Evolutionary conservation across 2,113 vertebrate species (phyloP).

Genomic region (Aegithalos caudatus): DNA sequence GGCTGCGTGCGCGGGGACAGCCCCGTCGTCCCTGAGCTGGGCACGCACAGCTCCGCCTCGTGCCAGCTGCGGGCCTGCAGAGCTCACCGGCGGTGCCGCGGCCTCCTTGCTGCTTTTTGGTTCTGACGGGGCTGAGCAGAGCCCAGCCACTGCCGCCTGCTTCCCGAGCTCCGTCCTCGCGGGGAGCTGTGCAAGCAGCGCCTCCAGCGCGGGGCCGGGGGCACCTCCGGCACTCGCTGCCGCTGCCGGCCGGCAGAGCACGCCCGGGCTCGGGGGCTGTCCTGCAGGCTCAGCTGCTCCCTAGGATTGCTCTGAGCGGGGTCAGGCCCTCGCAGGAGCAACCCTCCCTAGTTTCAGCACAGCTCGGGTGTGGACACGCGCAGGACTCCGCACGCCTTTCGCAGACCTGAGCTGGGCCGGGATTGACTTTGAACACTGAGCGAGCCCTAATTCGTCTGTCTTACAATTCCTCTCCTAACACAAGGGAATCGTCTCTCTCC

Average conservation of each 20-base stretch:
- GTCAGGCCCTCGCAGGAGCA: not conserved
- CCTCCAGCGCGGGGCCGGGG: rapidly evolving
- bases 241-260: not conserved
- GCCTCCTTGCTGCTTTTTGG: not conserved
- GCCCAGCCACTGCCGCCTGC: not conserved
- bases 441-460: not conserved
- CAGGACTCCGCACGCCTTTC: not conserved
- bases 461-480: not conserved
- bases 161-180: not conserved
- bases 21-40: rapidly evolving
- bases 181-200: not conserved
- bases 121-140: not conserved
- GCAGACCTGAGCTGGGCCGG: not conserved
- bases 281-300: not conserved
- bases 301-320: not conserved
- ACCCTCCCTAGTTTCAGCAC: not conserved
- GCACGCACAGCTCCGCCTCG: not conserved
- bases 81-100: not conserved
- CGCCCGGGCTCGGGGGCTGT: rapidly evolving
- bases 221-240: not conserved
- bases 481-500: constrained; percentile 7
- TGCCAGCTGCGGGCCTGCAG: not conserved
- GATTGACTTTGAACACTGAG: not conserved
- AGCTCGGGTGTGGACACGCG: rapidly evolving
- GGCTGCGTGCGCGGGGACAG: not conserved